A percentile compares a stretch with the other conserved stretches of the same genome.
phyloP scores from a whole-genome alignment of 1,140 invertebrate species.

The Palaemon carinicauda region DNA sequence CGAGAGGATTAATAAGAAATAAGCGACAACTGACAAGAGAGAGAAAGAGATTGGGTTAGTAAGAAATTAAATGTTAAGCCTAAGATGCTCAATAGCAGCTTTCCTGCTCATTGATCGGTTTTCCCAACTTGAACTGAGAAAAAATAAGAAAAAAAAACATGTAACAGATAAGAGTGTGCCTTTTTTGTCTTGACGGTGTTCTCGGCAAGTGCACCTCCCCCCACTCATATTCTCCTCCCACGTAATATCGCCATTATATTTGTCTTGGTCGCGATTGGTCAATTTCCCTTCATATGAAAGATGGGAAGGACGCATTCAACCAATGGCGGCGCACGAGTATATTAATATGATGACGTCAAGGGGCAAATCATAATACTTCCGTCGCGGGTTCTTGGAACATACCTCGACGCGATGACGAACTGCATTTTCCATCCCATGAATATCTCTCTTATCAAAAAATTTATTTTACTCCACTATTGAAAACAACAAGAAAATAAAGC shows the following conservation, averaged over 20 bases:
- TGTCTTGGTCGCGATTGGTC: conserved; percentile 34
- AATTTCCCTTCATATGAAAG: conserved; percentile 41
- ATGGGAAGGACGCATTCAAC: conserved; percentile 24
- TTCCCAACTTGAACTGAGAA: no score
- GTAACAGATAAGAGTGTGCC: no score
- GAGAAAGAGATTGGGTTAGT: no score
- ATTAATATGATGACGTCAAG: conserved; percentile 54
- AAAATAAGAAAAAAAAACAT: no score
- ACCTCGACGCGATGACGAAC: not conserved
- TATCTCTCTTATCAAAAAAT: not conserved
- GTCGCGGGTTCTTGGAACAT: not conserved
- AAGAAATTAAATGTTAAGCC: no score
- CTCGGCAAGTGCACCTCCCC: not conserved
- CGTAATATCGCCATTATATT: conserved; percentile 47
- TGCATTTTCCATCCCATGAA: not conserved
- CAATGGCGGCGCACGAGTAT: conserved; percentile 41
- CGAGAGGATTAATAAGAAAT: no score
- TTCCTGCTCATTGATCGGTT: no score
- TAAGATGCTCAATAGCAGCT: no score
- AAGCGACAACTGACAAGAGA: no score
- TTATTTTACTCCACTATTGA: not conserved
- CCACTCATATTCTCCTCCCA: conserved; percentile 29
- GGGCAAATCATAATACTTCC: conserved; percentile 38
- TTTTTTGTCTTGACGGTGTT: no score
- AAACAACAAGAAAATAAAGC: not conserved